These are phyloP conservation scores for Hedya salicella DNA, from an alignment of 2,888 invertebrate species.

Conservation along the genomic window DNA sequence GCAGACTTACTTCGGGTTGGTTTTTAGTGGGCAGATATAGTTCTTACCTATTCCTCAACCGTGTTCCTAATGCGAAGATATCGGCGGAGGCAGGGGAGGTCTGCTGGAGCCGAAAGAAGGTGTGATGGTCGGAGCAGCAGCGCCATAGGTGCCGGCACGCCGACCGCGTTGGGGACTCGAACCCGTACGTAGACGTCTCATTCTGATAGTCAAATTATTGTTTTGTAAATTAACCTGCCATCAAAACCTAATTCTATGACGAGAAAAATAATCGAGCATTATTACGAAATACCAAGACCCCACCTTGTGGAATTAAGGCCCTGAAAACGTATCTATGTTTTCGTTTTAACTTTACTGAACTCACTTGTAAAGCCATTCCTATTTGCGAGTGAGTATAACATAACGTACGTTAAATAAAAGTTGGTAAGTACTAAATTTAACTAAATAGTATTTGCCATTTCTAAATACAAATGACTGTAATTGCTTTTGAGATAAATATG, in stretches of 20 bases:
- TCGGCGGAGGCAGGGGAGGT: constrained; percentile 90
- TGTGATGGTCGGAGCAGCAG: constrained; percentile 98
- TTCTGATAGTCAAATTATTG: constrained; percentile 84
- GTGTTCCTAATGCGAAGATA: constrained; percentile 91
- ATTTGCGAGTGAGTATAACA: no score
- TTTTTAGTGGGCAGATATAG: not conserved
- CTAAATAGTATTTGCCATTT: no score
- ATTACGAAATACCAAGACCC: no score
- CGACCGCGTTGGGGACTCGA: constrained; percentile 95
- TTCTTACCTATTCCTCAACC: constrained; percentile 90
- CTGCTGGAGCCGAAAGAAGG: constrained; percentile 95
- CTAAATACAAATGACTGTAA: not conserved
- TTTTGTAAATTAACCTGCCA: no score
- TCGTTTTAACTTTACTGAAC: no score
- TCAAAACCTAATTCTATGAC: no score
- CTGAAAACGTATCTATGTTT: no score
- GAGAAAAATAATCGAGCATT: no score
- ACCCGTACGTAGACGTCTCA: constrained; percentile 98
- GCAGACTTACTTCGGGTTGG: not conserved
- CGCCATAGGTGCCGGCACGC: constrained; percentile 98
- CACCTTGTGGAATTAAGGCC: no score
- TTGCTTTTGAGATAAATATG: not conserved
- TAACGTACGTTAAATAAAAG: no score
- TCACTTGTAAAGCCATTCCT: no score
- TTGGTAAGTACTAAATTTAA: no score